A percentile compares a stretch with the other conserved stretches of the same genome.
phyloP scores from a whole-genome alignment of 2,797 vertebrate species.

The Picus viridis region DNA sequence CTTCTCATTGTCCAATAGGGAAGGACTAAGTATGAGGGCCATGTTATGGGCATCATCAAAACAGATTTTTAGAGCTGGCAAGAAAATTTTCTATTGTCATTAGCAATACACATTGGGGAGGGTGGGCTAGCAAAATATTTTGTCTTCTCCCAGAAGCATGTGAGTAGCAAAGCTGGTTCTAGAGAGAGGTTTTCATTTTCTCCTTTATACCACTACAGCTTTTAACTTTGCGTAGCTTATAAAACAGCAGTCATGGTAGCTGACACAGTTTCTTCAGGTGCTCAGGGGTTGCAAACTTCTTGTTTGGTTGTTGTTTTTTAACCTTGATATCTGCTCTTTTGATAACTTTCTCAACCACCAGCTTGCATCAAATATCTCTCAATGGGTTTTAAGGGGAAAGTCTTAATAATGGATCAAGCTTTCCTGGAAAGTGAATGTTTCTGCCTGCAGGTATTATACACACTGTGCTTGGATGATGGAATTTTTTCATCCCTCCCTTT shows the following conservation, averaged over 20 bases:
- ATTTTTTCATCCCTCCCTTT: constrained; percentile 9
- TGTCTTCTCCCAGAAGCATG: neutral
- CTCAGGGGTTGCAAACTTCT: neutral
- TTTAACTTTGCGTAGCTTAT: neutral
- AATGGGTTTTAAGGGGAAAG: neutral
- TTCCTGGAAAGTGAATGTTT: constrained; percentile 41
- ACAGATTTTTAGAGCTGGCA: neutral
- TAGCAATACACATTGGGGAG: rapidly evolving
- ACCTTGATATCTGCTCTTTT: neutral
- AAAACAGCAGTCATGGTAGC: neutral
- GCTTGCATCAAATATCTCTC: neutral
- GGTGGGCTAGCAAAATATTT: neutral
- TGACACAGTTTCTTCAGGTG: neutral
- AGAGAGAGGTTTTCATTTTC: neutral
- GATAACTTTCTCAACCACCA: neutral
- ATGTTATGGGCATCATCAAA: neutral
- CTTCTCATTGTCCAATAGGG: neutral
- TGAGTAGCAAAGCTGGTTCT: neutral
- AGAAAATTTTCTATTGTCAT: neutral
- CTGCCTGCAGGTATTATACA: neutral
- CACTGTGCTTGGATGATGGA: neutral
- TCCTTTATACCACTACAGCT: neutral
- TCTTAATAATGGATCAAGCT: neutral
- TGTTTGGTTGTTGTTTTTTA: neutral
- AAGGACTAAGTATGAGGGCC: neutral